These are phyloP conservation scores for Octopus bimaculoides DNA, from an alignment of 1,140 invertebrate species.

Conservation along the genomic window DNA sequence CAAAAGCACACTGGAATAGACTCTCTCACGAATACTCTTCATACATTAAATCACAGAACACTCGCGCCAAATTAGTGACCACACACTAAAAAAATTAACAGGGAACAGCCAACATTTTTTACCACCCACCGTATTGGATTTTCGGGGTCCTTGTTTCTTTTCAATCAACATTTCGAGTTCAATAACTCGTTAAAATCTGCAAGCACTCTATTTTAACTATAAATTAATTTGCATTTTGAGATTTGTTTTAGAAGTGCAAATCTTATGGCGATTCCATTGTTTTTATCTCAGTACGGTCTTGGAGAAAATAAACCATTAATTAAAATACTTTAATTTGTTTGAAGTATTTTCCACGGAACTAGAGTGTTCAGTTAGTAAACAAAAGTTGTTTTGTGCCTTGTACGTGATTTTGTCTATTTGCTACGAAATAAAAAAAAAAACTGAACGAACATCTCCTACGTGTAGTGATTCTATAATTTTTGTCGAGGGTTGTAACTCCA, in stretches of 20 bases:
- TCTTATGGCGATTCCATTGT: background rate
- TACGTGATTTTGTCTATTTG: background rate
- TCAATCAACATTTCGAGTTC: background rate
- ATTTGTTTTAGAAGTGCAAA: background rate
- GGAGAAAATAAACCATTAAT: constrained; percentile 1
- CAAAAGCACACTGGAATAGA: too few species aligned
- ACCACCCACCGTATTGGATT: background rate
- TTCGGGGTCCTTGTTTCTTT: background rate
- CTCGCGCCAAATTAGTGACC: too few species aligned
- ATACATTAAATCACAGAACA: too few species aligned
- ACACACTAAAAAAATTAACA: too few species aligned
- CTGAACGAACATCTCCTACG: constrained; percentile 3
- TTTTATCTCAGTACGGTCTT: background rate
- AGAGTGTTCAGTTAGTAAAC: background rate
- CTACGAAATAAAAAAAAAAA: background rate
- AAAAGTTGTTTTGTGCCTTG: background rate
- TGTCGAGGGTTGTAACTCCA: background rate
- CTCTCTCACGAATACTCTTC: too few species aligned
- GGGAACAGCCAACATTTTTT: background rate
- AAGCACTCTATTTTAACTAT: constrained; percentile 2
- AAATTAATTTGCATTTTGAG: background rate
- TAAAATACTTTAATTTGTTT: constrained; percentile 3
- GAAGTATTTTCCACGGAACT: background rate
- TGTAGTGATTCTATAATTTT: background rate
- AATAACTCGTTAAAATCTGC: constrained; percentile 7